Evolutionary conservation across 2,888 invertebrate species (phyloP), one percentile per base, ranked within the genome.

Genomic region (Blomia tropicalis): DNA sequence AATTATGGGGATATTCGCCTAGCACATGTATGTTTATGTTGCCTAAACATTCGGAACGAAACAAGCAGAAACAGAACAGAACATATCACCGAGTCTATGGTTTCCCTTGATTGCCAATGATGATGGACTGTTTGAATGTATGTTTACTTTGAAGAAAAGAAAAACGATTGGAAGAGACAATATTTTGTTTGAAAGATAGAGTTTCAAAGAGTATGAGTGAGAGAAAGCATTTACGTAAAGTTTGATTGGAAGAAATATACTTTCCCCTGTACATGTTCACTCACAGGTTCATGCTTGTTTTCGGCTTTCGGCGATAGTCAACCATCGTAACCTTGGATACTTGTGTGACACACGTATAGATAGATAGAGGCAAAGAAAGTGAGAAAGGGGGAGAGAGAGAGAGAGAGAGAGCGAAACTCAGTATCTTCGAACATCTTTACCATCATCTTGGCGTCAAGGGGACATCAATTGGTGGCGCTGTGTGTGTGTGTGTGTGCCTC

Each of bases 101-200:
- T 47, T 47, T n/a, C 51, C 51, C 51, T 47, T 47, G 51, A 47
- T 47, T 47, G n/a, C 51, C 51, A 47, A 47, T 47, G 23, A 47
- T 47, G 51, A 47, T 7, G 51, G 51, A 27, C 51, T 47, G 22
- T 47, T 47, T 7, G 51, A 11, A 17, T 14, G 14, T 41, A n/a
- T n/a, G n/a, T n/a, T n/a, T n/a, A n/a, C n/a, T n/a, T n/a, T n/a
- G n/a, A n/a, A n/a, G n/a, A n/a, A n/a, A n/a, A n/a, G n/a, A n/a
- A n/a, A n/a, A n/a, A n/a, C n/a, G n/a, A n/a, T n/a, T n/a, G n/a
- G n/a, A n/a, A n/a, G n/a, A 36, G 36, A 36, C 36, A 17, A 17
- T 17, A 36, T 11, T n/a, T 11, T 36, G 36, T 36, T 36, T 17
- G 17, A 36, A 17, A 36, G 36, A 36, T 7, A 36, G 17, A 7